These are phyloP conservation scores for Oenanthe melanoleuca DNA, from an alignment of 2,113 vertebrate genomes.

Conservation along the genomic window DNA sequence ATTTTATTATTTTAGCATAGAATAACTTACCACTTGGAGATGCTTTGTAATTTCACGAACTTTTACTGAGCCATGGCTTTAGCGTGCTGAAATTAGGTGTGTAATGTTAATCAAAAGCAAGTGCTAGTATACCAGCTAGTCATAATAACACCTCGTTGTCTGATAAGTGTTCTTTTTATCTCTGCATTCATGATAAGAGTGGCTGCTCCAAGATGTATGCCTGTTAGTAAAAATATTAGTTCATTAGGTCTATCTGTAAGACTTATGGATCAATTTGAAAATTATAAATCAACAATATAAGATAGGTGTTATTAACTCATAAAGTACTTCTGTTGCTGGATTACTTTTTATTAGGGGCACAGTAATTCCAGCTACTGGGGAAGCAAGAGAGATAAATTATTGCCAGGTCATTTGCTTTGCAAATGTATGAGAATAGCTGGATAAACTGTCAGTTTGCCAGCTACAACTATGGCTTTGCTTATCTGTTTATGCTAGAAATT, in stretches of 20 bases:
- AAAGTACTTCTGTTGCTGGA: not conserved
- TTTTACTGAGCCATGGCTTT: not conserved
- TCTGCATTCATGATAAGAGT: not conserved
- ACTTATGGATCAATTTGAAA: not conserved
- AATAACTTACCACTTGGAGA: not conserved
- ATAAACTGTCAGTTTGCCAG: not conserved
- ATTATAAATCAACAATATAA: not conserved
- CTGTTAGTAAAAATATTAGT: not conserved
- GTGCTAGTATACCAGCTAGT: not conserved
- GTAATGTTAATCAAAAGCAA: not conserved
- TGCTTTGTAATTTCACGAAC: constrained; percentile 17
- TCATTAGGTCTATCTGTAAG: not conserved
- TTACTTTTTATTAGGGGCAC: not conserved
- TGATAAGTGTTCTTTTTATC: not conserved
- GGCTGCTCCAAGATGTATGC: not conserved
- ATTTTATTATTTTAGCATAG: constrained; percentile 27
- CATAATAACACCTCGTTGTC: not conserved
- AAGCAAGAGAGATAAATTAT: not conserved
- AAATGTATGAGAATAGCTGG: not conserved
- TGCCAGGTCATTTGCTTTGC: not conserved
- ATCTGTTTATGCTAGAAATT: not conserved
- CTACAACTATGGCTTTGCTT: not conserved
- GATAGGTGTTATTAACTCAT: not conserved
- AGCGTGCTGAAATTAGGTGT: not conserved
- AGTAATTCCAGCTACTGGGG: not conserved